A percentile compares a stretch with the other conserved stretches of the same genome.
Conservation (phyloP, 2,888 invertebrate genomes). For the Eristalinus aeneus region DNA sequence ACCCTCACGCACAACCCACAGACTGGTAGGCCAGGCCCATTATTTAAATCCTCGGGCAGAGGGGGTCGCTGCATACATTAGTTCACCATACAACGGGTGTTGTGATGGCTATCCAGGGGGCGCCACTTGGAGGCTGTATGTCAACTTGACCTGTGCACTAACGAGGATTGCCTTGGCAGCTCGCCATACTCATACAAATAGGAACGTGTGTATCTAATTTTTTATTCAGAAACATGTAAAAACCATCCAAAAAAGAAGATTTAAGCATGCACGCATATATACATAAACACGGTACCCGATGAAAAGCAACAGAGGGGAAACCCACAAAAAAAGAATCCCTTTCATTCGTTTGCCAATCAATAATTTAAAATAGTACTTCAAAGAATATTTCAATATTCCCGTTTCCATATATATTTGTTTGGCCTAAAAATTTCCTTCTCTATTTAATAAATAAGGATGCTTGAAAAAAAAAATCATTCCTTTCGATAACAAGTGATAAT, state of each 20-base stretch:
- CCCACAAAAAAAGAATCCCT: background rate
- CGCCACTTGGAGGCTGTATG: too few relatives aligned
- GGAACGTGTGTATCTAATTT: background rate
- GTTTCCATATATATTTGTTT: conserved; percentile 24
- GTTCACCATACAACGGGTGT: too few relatives aligned
- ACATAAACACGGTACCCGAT: background rate
- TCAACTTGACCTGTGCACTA: too few relatives aligned
- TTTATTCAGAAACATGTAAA: background rate
- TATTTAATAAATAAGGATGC: too few relatives aligned
- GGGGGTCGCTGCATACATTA: too few relatives aligned
- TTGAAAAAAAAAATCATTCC: background rate
- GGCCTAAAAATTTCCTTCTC: background rate
- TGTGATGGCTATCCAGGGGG: too few relatives aligned
- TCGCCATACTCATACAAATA: background rate
- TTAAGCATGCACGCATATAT: background rate
- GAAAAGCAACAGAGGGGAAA: background rate
- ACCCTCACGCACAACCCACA: too few relatives aligned
- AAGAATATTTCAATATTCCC: conserved; percentile 38
- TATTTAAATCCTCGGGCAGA: too few relatives aligned
- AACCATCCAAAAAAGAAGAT: background rate
- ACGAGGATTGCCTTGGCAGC: too few relatives aligned
- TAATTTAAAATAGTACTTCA: conserved; percentile 47
- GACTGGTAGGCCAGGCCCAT: too few relatives aligned
- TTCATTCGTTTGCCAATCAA: conserved; percentile 43
- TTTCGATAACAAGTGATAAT: conserved; percentile 43